Conservation (phyloP, 2,797 vertebrate genomes). For the Pipistrellus nathusii region DNA sequence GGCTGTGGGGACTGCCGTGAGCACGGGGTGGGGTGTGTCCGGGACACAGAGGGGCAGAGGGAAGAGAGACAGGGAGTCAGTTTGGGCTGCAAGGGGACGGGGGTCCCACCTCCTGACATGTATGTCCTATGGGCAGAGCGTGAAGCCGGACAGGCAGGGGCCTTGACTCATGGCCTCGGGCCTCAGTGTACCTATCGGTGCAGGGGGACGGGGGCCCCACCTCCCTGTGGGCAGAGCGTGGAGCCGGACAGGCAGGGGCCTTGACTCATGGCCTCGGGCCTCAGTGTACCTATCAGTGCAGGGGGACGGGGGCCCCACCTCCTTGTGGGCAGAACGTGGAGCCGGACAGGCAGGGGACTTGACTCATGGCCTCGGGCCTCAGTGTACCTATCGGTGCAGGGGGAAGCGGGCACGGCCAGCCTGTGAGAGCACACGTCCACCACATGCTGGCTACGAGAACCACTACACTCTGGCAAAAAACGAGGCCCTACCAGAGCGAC, state of each 20-base stretch:
- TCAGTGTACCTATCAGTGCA: neutral
- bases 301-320: neutral
- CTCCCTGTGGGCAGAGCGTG: neutral
- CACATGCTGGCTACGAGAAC: neutral
- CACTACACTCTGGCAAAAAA: neutral
- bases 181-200: neutral
- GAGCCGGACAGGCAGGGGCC: neutral
- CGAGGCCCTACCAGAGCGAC: neutral
- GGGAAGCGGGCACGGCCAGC: neutral
- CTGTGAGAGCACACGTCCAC: fast-evolving
- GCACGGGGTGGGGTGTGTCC: neutral
- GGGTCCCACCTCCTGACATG: no score
- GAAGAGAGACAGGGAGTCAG: neutral
- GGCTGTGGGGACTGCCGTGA: neutral
- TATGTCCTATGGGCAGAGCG: neutral
- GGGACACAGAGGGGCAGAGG: neutral
- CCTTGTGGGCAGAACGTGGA: neutral
- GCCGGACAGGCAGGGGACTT: neutral
- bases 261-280: neutral
- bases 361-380: neutral
- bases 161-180: neutral
- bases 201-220: no score
- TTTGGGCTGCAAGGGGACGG: neutral
- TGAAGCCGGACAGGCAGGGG: neutral
- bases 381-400: neutral